These are phyloP conservation scores for Odontocolon sp. DNA, from an alignment of 2,888 invertebrate species.

Conservation along the genomic window DNA sequence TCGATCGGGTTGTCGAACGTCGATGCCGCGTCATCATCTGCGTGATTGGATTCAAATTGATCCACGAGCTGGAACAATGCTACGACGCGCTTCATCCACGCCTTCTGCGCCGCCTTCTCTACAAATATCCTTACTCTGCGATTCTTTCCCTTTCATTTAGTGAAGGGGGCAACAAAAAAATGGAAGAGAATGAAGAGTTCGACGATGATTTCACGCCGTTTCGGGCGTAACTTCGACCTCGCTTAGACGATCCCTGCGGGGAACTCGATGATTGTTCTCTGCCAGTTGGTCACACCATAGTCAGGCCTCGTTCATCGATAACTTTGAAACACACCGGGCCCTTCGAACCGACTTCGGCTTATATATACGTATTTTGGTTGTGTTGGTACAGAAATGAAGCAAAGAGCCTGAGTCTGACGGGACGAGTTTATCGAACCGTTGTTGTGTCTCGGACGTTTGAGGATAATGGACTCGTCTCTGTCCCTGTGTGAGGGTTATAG, in stretches of 20 bases:
- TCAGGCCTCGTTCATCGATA: conserved; percentile 22
- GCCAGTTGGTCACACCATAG: conserved; percentile 43
- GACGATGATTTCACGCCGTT: conserved; percentile 49
- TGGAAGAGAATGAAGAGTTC: conserved; percentile 11
- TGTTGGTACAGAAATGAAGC: no score
- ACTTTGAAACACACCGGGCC: conserved; percentile 10
- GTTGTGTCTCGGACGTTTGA: background rate
- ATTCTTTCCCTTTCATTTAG: conserved; percentile 1
- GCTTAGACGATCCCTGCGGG: conserved; percentile 11
- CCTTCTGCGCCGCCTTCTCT: no score
- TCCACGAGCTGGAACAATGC: conserved; percentile 52
- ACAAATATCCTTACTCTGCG: background rate
- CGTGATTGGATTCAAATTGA: conserved; percentile 71
- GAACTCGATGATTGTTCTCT: conserved; percentile 20
- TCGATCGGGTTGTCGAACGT: conserved; percentile 60
- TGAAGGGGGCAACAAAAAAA: background rate
- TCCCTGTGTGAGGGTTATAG: background rate
- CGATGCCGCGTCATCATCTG: conserved; percentile 69
- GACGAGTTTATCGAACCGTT: conserved; percentile 37
- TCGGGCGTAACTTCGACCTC: conserved; percentile 3
- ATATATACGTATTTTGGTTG: no score
- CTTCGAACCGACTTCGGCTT: background rate
- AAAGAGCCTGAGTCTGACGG: background rate
- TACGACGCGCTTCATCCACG: conserved; percentile 37
- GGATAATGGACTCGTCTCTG: conserved; percentile 27